Evolutionary conservation across 1,140 invertebrate species (phyloP).

Genomic region (Mya arenaria): DNA sequence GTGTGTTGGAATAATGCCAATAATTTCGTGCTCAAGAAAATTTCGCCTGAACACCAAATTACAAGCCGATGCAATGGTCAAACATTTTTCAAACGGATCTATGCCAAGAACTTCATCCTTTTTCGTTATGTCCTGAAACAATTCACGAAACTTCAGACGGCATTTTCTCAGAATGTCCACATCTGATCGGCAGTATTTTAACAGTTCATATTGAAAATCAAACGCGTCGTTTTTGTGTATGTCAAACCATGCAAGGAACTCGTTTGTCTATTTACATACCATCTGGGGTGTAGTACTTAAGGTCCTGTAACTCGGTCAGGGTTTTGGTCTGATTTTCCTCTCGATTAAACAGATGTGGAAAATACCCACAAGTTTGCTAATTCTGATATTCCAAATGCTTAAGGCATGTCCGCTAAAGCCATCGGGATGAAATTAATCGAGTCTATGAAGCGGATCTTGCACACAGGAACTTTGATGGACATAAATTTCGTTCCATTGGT

Average conservation of each 20-base stretch:
- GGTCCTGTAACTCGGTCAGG: not conserved
- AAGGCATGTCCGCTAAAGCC: conserved; percentile 9
- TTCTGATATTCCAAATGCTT: conserved; percentile 3
- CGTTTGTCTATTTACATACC: not conserved
- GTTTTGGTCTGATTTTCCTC: not conserved
- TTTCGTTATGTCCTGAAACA: not conserved
- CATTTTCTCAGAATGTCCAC: conserved; percentile 14
- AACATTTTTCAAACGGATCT: not conserved
- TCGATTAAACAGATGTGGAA: not conserved
- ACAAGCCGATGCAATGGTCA: not conserved
- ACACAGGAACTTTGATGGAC: not conserved
- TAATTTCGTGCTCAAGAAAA: not conserved
- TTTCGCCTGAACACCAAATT: not conserved
- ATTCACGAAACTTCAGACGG: not conserved
- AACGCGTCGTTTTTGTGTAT: not conserved
- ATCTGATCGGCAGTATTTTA: not conserved
- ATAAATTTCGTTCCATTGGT: conserved; percentile 17
- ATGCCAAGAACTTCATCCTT: too few relatives aligned
- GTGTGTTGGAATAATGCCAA: conserved; percentile 1
- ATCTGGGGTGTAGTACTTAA: not conserved
- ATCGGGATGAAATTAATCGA: conserved; percentile 22
- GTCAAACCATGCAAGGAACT: not conserved
- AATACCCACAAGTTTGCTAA: not conserved
- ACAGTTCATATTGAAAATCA: conserved; percentile 2
- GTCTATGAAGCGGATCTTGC: conserved; percentile 15